Evolutionary conservation across 2,797 vertebrate species (phyloP).

Genomic region (Rhabdomys pumilio): DNA sequence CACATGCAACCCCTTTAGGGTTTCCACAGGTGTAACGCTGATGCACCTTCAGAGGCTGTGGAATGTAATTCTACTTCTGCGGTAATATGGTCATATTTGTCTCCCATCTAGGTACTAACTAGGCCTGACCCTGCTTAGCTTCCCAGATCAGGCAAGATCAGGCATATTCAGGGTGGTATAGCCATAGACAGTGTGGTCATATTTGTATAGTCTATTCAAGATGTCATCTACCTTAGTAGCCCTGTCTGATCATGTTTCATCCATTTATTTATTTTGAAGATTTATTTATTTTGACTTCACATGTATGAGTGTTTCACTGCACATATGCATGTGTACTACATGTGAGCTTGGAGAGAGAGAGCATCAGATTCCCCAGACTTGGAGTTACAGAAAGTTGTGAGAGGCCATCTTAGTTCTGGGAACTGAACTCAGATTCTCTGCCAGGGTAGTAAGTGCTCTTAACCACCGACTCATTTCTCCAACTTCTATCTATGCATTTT

Average conservation of each 20-base stretch:
- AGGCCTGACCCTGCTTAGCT: background rate
- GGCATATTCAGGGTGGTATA: background rate
- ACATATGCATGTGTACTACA: background rate
- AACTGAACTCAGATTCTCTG: background rate
- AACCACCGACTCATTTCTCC: background rate
- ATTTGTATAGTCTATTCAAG: background rate
- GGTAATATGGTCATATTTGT: background rate
- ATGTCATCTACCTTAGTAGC: background rate
- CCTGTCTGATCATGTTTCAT: background rate
- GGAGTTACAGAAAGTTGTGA: background rate
- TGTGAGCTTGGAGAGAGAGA: background rate
- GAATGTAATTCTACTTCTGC: background rate
- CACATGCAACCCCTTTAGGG: background rate
- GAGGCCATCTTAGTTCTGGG: background rate
- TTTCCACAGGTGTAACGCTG: slow-evolving; percentile 30
- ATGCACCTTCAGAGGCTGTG: background rate
- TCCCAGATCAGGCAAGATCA: background rate
- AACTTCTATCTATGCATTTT: background rate
- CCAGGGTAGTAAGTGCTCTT: background rate
- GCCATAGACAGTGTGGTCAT: background rate
- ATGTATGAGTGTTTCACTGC: background rate
- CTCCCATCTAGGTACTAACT: background rate
- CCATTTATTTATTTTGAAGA: background rate
- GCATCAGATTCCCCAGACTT: background rate
- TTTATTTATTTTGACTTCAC: background rate